Evolutionary conservation across 2,113 vertebrate species (phyloP).

Genomic region (Phalacrocorax aristotelis): DNA sequence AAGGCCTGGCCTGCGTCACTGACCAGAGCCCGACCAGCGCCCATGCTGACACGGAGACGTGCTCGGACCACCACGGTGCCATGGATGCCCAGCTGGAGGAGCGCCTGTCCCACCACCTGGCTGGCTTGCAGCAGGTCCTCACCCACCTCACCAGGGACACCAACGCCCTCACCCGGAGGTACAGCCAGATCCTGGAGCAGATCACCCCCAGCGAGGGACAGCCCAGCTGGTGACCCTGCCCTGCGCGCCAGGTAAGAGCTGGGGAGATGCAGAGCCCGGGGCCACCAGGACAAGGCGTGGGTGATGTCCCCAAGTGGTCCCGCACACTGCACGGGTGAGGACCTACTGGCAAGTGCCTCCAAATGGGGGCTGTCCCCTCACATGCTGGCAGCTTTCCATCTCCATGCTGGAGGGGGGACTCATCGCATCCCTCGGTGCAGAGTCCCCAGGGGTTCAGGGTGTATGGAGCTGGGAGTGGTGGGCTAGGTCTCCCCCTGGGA

Average conservation of each 20-base stretch:
- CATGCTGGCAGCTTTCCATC: accelerated
- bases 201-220: not conserved
- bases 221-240: conserved; percentile 38
- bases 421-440: accelerated
- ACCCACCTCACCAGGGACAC: conserved; percentile 77
- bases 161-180: conserved; percentile 78
- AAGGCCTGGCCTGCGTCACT: conserved; percentile 60
- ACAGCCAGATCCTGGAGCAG: conserved; percentile 70
- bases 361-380: not conserved
- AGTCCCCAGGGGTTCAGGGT: accelerated
- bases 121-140: conserved; percentile 81
- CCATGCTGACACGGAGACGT: not conserved
- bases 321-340: accelerated
- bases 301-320: not conserved
- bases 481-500: not conserved
- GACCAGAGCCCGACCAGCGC: conserved; percentile 7
- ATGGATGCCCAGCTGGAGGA: conserved; percentile 73
- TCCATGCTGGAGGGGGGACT: not conserved
- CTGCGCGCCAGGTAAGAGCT: not conserved
- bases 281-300: not conserved
- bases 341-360: not conserved
- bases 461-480: accelerated
- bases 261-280: not conserved
- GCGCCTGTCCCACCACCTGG: conserved; percentile 81
- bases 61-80: not conserved